phyloP scores from a whole-genome alignment of 2,113 vertebrate genomes.

The Clarias gariepinus region DNA sequence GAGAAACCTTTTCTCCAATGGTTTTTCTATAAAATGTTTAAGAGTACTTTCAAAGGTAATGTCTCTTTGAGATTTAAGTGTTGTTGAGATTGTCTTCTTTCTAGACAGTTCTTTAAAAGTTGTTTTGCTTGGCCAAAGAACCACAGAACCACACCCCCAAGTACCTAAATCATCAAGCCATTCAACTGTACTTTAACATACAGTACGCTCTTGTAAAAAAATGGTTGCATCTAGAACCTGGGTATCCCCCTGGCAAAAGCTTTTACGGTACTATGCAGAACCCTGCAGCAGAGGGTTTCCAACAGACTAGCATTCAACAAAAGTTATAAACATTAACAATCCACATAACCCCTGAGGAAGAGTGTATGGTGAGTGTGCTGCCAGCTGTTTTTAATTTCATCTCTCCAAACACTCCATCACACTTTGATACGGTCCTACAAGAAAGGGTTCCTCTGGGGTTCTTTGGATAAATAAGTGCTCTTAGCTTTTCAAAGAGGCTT shows the following conservation, averaged over 20 bases:
- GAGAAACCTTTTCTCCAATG: not conserved
- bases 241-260: not conserved
- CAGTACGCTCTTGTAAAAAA: not conserved
- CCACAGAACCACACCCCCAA: not conserved
- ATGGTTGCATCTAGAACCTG: not conserved
- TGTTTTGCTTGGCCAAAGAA: no score
- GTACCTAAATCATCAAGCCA: not conserved
- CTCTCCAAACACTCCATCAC: not conserved
- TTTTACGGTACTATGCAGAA: not conserved
- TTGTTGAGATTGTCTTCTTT: not conserved
- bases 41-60: not conserved
- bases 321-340: not conserved
- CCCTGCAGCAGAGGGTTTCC: not conserved
- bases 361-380: not conserved
- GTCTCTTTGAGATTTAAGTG: not conserved
- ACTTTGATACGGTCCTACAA: not conserved
- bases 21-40: not conserved
- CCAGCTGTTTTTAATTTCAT: not conserved
- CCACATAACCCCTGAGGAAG: not conserved
- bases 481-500: not conserved
- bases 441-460: not conserved
- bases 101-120: not conserved
- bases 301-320: not conserved
- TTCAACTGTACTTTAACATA: not conserved
- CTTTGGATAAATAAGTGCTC: not conserved